Base-by-base conservation (phyloP, 2,113 vertebrate species). In the Platycercus adscitus region DNA sequence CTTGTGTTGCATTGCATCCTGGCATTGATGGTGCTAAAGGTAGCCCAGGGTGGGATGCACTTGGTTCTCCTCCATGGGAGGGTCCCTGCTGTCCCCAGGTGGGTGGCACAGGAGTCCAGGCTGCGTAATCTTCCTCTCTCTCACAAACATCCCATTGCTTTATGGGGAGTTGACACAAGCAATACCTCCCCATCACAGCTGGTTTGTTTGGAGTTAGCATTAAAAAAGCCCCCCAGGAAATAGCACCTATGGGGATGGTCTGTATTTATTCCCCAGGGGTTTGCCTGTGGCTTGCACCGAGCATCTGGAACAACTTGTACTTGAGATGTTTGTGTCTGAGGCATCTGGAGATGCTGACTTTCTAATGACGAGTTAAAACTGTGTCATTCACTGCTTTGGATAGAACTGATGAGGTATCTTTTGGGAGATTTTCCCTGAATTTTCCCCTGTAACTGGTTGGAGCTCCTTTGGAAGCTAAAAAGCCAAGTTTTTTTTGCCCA, bases 1-100 rank as follows among this genome's bases (percentile, higher is more conserved):
- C 52, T 65, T 2, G 0, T 1, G 1, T 29, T 31, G 41, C 1
- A 1, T 18, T 16, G 10, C 20, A 41, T 47, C 50, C 25, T 26
- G 50, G 29, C 17, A 2, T 35, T 53, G 60, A 23, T 61, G 18
- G n/a, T n/a, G 53, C 33, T 58, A 50, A 53, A 71, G 19, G 24
- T 26, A 31, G 8, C 25, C 11, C 7, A 18, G 46, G 39, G 41
- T 53, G 23, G 61, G 68, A 69, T 35, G 39, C 8, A 0, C 13
- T 64, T 63, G 24, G 35, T 64, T 88, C 18, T 21, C 31, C n/a
- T 61, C 39, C 4, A 2, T 8, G 39, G 31, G 4, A 17, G 5
- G 8, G 19, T 65, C 50, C 52, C 43, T 53, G 44, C 23, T 37
- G 49, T 47, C n/a, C 31, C 24, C 55, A 46, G 17, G 3, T 55